Evolutionary conservation across 2,113 vertebrate genomes (phyloP).

Genomic region (Pteruthius melanotis): DNA sequence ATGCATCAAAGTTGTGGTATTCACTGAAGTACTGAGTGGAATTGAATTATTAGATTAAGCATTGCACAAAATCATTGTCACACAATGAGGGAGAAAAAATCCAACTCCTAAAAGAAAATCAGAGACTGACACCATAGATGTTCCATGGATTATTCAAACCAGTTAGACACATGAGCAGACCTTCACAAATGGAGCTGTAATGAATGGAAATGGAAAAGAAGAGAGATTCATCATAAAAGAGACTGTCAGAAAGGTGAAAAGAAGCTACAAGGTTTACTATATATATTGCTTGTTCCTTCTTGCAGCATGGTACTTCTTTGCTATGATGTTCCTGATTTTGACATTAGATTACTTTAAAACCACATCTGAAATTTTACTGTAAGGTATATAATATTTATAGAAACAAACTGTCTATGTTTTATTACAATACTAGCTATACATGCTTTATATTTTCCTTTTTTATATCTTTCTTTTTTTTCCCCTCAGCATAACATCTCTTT

Average conservation of each 20-base stretch:
- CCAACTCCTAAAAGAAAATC: not conserved
- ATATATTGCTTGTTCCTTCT: not conserved
- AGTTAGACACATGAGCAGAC: not conserved
- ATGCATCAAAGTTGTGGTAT: not conserved
- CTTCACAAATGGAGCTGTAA: not conserved
- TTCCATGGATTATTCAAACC: not conserved
- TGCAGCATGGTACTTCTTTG: not conserved
- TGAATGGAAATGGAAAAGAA: not conserved
- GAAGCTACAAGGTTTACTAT: not conserved
- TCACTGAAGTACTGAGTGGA: not conserved
- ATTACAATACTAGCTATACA: not conserved
- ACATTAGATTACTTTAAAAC: not conserved
- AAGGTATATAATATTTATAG: not conserved
- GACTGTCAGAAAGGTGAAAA: not conserved
- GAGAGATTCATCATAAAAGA: not conserved
- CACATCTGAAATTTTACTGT: not conserved
- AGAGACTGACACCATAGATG: not conserved
- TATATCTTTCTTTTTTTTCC: fast-evolving
- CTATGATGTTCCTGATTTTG: not conserved
- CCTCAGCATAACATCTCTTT: not conserved
- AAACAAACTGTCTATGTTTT: not conserved
- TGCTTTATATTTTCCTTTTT: not conserved
- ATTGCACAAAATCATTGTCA: not conserved
- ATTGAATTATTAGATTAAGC: not conserved
- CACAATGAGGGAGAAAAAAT: fast-evolving